Base-by-base conservation (phyloP, 2,888 invertebrate genomes). In the Ophion costatus region DNA sequence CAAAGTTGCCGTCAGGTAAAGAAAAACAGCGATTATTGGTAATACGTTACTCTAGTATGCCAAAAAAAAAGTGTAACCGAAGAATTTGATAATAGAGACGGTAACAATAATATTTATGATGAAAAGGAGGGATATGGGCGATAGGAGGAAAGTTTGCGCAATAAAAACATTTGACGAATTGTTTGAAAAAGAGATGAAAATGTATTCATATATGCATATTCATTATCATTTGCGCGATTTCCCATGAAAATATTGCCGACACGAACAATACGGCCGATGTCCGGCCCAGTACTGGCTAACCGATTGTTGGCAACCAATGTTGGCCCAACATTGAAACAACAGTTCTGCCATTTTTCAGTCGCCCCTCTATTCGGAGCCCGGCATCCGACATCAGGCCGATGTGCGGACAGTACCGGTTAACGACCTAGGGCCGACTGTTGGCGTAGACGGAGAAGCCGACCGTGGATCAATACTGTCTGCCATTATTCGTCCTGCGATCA, bases 61-160 rank as follows among this genome's bases (percentile, higher is more conserved):
- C 57, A 14, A 57, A 57, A 57, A 17, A 57, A 57, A n/a, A n/a
- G 57, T 9, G 57, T 57, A 57, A n/a, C 17, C 66, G 38, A 17
- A 14, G 9, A 66, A 66, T 38, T 38, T 66, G 11, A 66, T 66
- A 66, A 66, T 38, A 33, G 38, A 38, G 38, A 66, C 14, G 38
- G n/a, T 66, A 66, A 66, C 14, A 66, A 66, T 66, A 66, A 66
- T 66, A 38, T 38, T 66, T 38, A 66, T 38, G 14, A 33, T 66
- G 38, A 66, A 33, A 66, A 66, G 38, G 38, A 66, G n/a, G 38
- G 33, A 66, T 66, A 42, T 38, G 33, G 20, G 38, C 38, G 38
- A 66, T 66, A 66, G 38, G 33, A 42, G 38, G 33, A 66, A 66
- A 38, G 66, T 38, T 66, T 64, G 57, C 57, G 57, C 57, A 69